These are phyloP conservation scores for Drosophila suzukii DNA, from an alignment of 1,140 invertebrate species.

Conservation along the genomic window DNA sequence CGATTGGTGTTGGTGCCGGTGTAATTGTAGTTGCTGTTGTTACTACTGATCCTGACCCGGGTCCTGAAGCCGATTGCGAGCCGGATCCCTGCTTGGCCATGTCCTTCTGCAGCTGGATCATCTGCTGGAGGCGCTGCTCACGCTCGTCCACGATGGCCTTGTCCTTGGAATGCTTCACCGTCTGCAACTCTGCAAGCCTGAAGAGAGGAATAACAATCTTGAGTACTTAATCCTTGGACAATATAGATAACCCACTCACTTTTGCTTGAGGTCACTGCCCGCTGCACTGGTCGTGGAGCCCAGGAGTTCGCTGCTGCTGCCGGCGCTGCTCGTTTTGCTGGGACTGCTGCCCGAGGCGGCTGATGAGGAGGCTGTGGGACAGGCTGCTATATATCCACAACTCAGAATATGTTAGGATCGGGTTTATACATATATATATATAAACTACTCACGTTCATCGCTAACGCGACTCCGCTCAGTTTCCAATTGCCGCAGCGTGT, in stretches of 20 bases:
- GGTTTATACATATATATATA: not conserved
- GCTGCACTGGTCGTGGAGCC: conserved; percentile 9
- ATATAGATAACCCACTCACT: too few relatives aligned
- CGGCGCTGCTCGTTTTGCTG: conserved; percentile 44
- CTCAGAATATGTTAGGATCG: not conserved
- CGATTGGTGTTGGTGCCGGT: conserved; percentile 88
- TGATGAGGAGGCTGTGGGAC: conserved; percentile 22
- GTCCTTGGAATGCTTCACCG: conserved; percentile 89
- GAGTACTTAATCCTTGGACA: not conserved
- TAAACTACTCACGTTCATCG: conserved; percentile 39
- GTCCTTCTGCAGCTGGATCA: conserved; percentile 89
- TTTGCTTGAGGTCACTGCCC: conserved; percentile 73
- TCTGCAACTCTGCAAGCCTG: conserved; percentile 90
- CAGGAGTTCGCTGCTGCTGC: conserved; percentile 19
- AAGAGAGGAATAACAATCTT: not conserved
- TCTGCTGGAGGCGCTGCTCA: conserved; percentile 90
- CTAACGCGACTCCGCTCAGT: conserved; percentile 81
- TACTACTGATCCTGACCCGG: conserved; percentile 87
- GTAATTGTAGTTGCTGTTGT: conserved; percentile 87
- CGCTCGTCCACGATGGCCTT: conserved; percentile 90
- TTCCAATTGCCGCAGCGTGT: conserved; percentile 90
- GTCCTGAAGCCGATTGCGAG: conserved; percentile 85
- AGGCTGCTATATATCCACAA: not conserved
- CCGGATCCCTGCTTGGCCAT: conserved; percentile 88
- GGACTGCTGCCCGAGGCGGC: conserved; percentile 29